Base-by-base conservation (phyloP, 2,797 vertebrate species). In the Megaceryle alcyon region DNA sequence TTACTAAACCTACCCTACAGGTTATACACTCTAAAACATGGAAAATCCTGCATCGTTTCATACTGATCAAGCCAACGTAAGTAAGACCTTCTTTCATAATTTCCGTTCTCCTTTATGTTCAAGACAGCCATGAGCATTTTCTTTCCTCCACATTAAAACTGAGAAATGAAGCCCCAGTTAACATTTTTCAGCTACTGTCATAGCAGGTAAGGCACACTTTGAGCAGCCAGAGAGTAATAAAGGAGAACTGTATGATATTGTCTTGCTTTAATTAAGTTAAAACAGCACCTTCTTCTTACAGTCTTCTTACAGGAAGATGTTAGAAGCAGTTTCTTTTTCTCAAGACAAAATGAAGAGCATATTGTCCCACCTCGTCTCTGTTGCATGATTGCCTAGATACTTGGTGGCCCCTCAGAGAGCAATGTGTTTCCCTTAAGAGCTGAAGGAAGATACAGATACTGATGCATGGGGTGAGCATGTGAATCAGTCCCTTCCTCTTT, bases 161-260 rank as follows among this genome's bases (percentile, higher is more conserved):
- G 14, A 87, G 7, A 2, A 37, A 46, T 33, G 14, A 93, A 44
- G 19, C 18, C 22, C 6, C 33, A 66, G 10, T 29, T 12, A 73
- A 54, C 8, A 37, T 64, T 64, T 82, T 78, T 48, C 57, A 82
- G 73, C 49, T 65, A 16, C 6, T 88, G 61, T 84, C 44, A 20
- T 1, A 72, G 43, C 26, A 80, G 60, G 23, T 22, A 84, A 54
- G 28, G 29, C n/a, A 60, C 12, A 46, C 6, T 51, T 81, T 33
- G 60, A 87, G 22, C 33, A 76, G 44, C 13, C 53, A 73, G 37
- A 37, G 13, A 65, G 12, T 41, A n/a, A 71, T 29, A 88, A 60
- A 18, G 20, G 18, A 80, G 35, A 90, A 33, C 2, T 3, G 9
- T 10, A n/a, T 14, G 37, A 77, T 48, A 90, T 12, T 0, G 0